Evolutionary conservation across 92 coral and sea anemone genomes (phyloP).

Genomic region (Parazoanthus darwini): DNA sequence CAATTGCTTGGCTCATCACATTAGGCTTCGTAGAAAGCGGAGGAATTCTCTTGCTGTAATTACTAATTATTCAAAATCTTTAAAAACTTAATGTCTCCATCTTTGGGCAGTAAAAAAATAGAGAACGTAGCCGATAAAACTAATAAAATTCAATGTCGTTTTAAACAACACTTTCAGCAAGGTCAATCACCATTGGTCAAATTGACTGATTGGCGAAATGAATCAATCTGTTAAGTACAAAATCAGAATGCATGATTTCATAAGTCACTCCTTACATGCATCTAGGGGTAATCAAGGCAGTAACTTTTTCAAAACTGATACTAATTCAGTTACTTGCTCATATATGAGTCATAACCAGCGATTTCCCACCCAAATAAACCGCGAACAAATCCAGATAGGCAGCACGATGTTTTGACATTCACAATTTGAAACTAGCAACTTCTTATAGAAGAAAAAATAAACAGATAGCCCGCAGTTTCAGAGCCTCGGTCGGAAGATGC

Average conservation of each 20-base stretch:
- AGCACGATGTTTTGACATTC: no score
- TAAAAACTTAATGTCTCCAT: no score
- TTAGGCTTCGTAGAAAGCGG: neutral
- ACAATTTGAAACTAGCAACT: no score
- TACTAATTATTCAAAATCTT: no score
- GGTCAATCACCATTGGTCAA: neutral
- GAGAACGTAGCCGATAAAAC: neutral
- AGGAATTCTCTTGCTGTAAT: neutral
- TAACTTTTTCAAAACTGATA: no score
- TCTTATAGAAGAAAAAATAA: no score
- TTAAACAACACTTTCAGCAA: neutral
- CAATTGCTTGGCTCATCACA: neutral
- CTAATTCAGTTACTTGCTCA: no score
- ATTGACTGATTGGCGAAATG: neutral
- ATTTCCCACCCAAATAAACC: no score
- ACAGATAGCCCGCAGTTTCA: no score
- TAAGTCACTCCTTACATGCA: neutral
- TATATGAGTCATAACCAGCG: no score
- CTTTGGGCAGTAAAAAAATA: neutral
- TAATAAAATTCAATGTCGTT: neutral
- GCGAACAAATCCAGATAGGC: no score
- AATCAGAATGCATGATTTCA: neutral
- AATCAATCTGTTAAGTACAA: neutral
- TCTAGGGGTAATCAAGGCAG: neutral
- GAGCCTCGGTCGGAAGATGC: no score